Percentiles rank a stretch among this genome's conserved stretches.
Conservation (phyloP, 53 echinoderm and acorn worm species). For the Henricia sp. region DNA sequence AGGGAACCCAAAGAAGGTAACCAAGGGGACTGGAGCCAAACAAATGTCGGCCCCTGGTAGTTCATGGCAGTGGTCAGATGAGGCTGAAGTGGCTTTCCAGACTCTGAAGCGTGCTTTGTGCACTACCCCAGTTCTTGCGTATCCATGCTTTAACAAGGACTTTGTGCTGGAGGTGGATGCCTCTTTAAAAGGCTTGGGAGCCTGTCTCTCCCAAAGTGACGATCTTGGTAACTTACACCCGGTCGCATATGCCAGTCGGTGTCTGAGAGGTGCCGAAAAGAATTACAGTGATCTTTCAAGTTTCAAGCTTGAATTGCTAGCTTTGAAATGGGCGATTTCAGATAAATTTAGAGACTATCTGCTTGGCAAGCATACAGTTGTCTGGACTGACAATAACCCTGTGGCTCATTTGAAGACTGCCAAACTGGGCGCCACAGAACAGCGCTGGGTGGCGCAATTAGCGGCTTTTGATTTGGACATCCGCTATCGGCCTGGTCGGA, state of each 20-base stretch:
- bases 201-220: conserved; percentile 42
- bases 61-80: conserved; percentile 6
- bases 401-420: conserved; percentile 6
- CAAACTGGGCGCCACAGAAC: conserved; percentile 9
- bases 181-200: conserved; percentile 51
- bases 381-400: conserved; percentile 23
- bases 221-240: conserved; percentile 32
- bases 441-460: conserved; percentile 17
- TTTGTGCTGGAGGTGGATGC: conserved; percentile 57
- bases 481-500: neutral
- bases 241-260: conserved; percentile 60
- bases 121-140: conserved; percentile 47
- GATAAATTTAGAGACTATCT: conserved; percentile 50
- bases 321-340: conserved; percentile 57
- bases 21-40: too few species aligned
- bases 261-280: conserved; percentile 12
- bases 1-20: conserved; percentile 1
- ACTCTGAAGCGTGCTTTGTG: conserved; percentile 23
- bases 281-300: conserved; percentile 60
- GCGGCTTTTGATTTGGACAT: neutral
- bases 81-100: conserved; percentile 35
- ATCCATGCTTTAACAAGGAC: conserved; percentile 52
- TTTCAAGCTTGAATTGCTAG: conserved; percentile 48
- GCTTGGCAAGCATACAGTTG: neutral
- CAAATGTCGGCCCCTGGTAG: too few species aligned